phyloP scores from a whole-genome alignment of 1,140 invertebrate genomes.

The Drosophila auraria region DNA sequence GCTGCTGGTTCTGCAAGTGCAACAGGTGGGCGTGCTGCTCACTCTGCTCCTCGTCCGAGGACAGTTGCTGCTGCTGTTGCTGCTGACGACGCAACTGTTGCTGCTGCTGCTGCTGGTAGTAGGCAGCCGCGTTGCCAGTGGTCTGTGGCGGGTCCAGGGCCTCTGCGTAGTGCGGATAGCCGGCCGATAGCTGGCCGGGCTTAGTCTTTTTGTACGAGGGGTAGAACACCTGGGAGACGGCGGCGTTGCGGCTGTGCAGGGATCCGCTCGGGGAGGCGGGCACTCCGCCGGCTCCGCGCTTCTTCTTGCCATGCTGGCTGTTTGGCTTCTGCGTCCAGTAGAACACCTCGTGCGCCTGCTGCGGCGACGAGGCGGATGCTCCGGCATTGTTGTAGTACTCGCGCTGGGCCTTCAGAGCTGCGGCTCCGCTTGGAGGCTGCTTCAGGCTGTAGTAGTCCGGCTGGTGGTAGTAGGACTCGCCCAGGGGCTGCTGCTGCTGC shows the following conservation, averaged over 20 bases:
- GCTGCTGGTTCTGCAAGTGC: slow-evolving; percentile 67
- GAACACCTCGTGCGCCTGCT: slow-evolving; percentile 79
- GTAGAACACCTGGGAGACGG: slow-evolving; percentile 80
- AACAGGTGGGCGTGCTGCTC: slow-evolving; percentile 76
- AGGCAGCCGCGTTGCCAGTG: slow-evolving; percentile 53
- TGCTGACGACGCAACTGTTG: slow-evolving; percentile 64
- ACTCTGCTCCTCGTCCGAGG: slow-evolving; percentile 78
- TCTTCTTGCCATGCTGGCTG: slow-evolving; percentile 79
- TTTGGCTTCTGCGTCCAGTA: slow-evolving; percentile 83
- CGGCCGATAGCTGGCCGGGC: slow-evolving; percentile 56
- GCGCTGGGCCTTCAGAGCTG: slow-evolving; percentile 31
- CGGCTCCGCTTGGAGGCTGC: slow-evolving; percentile 36
- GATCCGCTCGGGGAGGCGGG: slow-evolving; percentile 78
- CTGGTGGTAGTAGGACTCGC: slow-evolving; percentile 80
- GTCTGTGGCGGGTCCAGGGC: slow-evolving; percentile 66
- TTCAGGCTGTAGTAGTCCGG: slow-evolving; percentile 83
- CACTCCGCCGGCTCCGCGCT: slow-evolving; percentile 58
- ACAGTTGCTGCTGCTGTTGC: slow-evolving; percentile 72
- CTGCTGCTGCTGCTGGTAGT: slow-evolving; percentile 75
- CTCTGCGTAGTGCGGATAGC: slow-evolving; percentile 77
- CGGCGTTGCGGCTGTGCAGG: slow-evolving; percentile 75
- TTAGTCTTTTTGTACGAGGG: slow-evolving; percentile 86
- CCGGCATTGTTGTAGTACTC: slow-evolving; percentile 74
- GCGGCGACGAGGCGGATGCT: slow-evolving; percentile 49
- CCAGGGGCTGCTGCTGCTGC: slow-evolving; percentile 49